Evolutionary conservation across 1,140 invertebrate genomes (phyloP).

Genomic region (Plutomurus gul): DNA sequence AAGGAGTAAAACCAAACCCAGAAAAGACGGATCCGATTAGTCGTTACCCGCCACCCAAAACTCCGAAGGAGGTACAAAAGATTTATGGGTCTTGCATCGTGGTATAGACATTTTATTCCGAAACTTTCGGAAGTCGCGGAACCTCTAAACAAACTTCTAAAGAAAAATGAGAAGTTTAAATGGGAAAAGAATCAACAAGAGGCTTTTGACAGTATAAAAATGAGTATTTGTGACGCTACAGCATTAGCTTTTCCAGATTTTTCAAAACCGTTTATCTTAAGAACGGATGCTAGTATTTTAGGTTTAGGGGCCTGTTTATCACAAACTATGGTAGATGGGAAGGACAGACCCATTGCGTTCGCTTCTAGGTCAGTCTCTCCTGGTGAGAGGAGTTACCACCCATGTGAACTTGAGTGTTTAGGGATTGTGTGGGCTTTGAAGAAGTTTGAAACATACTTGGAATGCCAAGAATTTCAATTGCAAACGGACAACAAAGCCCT

Average conservation of each 20-base stretch:
- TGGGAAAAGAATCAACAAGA: slow-evolving; percentile 47
- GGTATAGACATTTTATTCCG: slow-evolving; percentile 60
- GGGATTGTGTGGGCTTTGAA: background rate
- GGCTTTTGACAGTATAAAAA: background rate
- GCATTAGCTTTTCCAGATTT: background rate
- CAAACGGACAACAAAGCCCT: background rate
- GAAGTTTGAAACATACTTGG: background rate
- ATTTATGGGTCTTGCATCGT: slow-evolving; percentile 60
- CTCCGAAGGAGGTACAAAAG: slow-evolving; percentile 56
- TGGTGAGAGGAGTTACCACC: background rate
- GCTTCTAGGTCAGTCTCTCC: background rate
- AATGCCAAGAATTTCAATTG: background rate
- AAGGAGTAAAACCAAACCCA: background rate
- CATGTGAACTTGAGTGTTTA: background rate
- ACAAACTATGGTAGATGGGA: background rate
- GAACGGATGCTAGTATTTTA: background rate
- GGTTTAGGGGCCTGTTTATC: background rate
- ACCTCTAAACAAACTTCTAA: slow-evolving; percentile 55
- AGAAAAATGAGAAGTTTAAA: slow-evolving; percentile 44
- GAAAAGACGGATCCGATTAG: slow-evolving; percentile 54
- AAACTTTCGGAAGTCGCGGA: slow-evolving; percentile 53
- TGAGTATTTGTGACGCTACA: background rate
- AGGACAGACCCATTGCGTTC: background rate
- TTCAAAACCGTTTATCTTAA: background rate
- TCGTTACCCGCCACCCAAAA: slow-evolving; percentile 55